Evolutionary conservation across 2,797 vertebrate genomes (phyloP), one percentile per base, ranked within the genome.

Genomic region (Enteromius fasciolatus): DNA sequence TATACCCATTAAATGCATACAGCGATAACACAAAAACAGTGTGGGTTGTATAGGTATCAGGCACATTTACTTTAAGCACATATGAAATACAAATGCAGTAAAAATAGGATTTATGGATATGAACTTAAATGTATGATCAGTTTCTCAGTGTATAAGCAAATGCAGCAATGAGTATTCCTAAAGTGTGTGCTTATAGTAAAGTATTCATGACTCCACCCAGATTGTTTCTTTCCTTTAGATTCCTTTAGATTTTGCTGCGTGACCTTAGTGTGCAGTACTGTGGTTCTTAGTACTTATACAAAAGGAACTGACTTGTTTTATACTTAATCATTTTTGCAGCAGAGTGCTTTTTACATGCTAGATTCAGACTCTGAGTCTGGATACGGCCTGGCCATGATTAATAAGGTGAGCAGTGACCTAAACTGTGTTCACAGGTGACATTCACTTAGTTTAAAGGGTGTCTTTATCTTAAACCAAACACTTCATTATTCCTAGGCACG

Each of bases 401-500:
- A 67, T 54, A 75, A 44, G 73, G 59, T 70, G 67, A 83, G 46
- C 44, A 36, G 7, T 73, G 57, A 74, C 69, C 57, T 44, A 64
- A 50, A 46, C 57, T 48, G 8, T 74, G 41, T 52, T 73, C 20
- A 39, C 64, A 50, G 69, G 28, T 81, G 69, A 61, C 67, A 61
- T 70, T 64, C n/a, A 64, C 28, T 74, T 10, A 17, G 20, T 81
- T 81, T 50, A 74, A 66, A 52, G n/a, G 44, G 18, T 64, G 52
- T 83, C 89, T 88, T 93, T 93, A 92, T 91, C 89, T 92, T 88
- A 82, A 82, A 67, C 87, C 89, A 89, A 91, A 92, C 78, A 84
- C 89, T 86, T 89, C 91, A 90, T 91, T 92, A 67, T 50, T 81
- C 81, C 85, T 87, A 50, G 89, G 84, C 85, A 84, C 86, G 87